Evolutionary conservation across 2,888 invertebrate genomes (phyloP), one percentile per base, ranked within the genome.

Genomic region (Xestia ashworthii): DNA sequence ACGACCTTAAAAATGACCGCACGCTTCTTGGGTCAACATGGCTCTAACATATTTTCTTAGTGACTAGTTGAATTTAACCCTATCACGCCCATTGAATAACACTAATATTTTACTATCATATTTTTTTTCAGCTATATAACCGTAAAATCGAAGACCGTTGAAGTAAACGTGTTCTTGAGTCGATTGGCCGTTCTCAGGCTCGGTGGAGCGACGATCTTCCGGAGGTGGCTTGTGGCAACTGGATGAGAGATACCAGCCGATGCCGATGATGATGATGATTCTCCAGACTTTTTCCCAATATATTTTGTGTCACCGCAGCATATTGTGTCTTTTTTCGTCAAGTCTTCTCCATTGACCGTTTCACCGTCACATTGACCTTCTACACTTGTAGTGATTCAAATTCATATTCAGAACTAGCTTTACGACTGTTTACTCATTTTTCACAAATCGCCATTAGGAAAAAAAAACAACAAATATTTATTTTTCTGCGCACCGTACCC

Each of bases 1-100:
- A 60, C n/a, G n/a, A 75, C 65, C 69, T 67, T 65, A 60, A 19
- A 67, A 22, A 14, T 53, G n/a, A 32, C 8, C n/a, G 16, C 5
- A 9, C 5, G 22, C 1, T 69, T 44, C 62, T 66, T 60, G 22
- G 22, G 53, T 46, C 25, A 44, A 58, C n/a, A n/a, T 64, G 46
- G 50, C 44, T 14, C 16, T 50, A 38, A 22, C 5, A 50, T 60
- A 0, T 25, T 71, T 14, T 1, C 41, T 32, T 32, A 58, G 11
- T 8, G 38, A 1, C 8, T 46, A 25, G 2, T 53, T 46, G 2
- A 68, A 5, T 53, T 71, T 12, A 22, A 41, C 22, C 32, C 1
- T 32, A 32, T n/a, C n/a, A n/a, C n/a, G n/a, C 32, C 32, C 3
- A 32, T 32, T 32, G 32, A 3, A 32, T 32, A 3, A 32, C 32